phyloP scores from a whole-genome alignment of 2,797 vertebrate species.

The Tapera naevia region DNA sequence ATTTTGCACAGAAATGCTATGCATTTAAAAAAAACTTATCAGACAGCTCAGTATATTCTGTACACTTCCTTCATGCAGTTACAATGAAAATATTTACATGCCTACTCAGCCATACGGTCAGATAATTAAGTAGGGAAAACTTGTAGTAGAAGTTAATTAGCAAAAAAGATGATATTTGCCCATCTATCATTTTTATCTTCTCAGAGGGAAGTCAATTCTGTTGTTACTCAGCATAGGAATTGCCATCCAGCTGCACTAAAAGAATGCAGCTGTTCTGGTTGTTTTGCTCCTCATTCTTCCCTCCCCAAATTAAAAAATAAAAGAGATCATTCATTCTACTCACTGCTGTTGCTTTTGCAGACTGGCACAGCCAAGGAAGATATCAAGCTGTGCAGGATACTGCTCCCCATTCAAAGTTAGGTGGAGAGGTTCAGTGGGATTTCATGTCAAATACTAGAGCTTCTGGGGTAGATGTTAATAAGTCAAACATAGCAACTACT shows the following conservation, averaged over 20 bases:
- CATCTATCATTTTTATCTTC: not conserved
- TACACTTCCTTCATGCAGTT: not conserved
- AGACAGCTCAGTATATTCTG: not conserved
- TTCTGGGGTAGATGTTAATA: not conserved
- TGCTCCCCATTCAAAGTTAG: not conserved
- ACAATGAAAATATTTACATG: not conserved
- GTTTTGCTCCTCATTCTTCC: not conserved
- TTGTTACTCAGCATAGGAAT: not conserved
- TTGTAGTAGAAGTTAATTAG: not conserved
- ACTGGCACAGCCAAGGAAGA: slow-evolving; percentile 21
- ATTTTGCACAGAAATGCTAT: not conserved
- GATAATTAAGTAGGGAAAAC: not conserved
- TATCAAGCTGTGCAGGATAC: not conserved
- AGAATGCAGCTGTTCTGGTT: slow-evolving; percentile 1
- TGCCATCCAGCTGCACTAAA: not conserved
- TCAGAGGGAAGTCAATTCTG: not conserved
- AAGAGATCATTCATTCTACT: slow-evolving; percentile 17
- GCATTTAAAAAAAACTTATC: not conserved
- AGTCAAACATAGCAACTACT: not conserved
- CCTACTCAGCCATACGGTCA: not conserved
- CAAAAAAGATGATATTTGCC: not conserved
- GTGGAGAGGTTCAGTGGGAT: not conserved
- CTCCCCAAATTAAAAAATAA: not conserved
- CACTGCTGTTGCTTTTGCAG: not conserved
- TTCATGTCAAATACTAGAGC: not conserved